Conservation (phyloP, 2,113 vertebrate species). For the Sceloporus undulatus region DNA sequence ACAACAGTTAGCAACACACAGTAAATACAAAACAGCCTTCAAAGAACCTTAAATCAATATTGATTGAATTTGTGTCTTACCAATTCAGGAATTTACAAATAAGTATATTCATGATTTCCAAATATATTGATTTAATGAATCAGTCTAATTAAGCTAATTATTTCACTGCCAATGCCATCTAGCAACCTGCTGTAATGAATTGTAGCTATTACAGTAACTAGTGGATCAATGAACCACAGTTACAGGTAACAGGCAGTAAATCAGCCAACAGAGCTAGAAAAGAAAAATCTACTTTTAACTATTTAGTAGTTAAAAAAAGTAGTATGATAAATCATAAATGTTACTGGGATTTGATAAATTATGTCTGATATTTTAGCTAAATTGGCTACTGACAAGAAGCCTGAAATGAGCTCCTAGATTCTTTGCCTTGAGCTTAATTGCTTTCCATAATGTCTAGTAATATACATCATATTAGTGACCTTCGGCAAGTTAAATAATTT, state of each 20-base stretch:
- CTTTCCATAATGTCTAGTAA: neutral
- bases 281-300: neutral
- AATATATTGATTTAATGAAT: conserved; percentile 17
- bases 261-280: neutral
- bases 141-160: conserved; percentile 14
- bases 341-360: neutral
- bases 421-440: neutral
- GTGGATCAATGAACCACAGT: neutral
- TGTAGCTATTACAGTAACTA: neutral
- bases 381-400: neutral
- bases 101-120: conserved; percentile 8
- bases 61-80: neutral
- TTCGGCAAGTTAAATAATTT: neutral
- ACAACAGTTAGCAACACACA: neutral
- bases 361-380: neutral
- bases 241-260: neutral
- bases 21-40: neutral
- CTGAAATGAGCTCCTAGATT: neutral
- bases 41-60: neutral
- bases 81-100: neutral
- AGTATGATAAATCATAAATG: neutral
- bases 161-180: neutral
- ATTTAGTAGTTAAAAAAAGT: neutral
- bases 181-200: neutral
- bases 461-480: neutral